These are phyloP conservation scores for Belonocnema kinseyi DNA, from an alignment of 1,140 invertebrate genomes.

Conservation along the genomic window DNA sequence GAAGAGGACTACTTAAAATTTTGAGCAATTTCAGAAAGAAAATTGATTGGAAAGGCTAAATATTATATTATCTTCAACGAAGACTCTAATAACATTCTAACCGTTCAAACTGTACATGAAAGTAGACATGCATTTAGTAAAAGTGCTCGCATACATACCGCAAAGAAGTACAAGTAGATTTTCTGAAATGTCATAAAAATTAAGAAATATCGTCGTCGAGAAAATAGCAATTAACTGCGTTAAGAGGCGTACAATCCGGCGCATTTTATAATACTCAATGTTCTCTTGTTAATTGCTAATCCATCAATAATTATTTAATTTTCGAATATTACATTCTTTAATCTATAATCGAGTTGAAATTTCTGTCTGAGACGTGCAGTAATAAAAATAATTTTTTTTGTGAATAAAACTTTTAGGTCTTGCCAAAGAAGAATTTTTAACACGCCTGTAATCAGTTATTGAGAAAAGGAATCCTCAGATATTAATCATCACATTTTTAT, in stretches of 20 bases:
- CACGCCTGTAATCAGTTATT: no score
- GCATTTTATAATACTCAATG: constrained; percentile 21
- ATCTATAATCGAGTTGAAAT: not conserved
- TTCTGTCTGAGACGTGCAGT: no score
- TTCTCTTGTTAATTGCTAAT: constrained; percentile 26
- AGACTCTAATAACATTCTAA: not conserved
- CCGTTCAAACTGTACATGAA: constrained; percentile 5
- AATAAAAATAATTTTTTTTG: no score
- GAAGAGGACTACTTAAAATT: not conserved
- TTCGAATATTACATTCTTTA: not conserved
- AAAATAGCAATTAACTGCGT: constrained; percentile 45
- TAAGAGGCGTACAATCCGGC: constrained; percentile 35
- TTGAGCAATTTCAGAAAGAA: not conserved
- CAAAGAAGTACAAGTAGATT: constrained; percentile 11
- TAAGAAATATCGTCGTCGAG: constrained; percentile 38
- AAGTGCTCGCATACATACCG: constrained; percentile 8
- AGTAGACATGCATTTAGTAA: not conserved
- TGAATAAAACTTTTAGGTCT: no score
- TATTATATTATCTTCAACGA: not conserved
- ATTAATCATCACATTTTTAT: no score
- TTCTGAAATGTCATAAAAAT: constrained; percentile 56
- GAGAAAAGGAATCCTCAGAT: no score
- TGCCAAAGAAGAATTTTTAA: no score
- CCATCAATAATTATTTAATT: not conserved
- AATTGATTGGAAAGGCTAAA: not conserved